These are phyloP conservation scores for Nyctereutes procyonoides DNA, from an alignment of 2,113 vertebrate species.

Conservation along the genomic window DNA sequence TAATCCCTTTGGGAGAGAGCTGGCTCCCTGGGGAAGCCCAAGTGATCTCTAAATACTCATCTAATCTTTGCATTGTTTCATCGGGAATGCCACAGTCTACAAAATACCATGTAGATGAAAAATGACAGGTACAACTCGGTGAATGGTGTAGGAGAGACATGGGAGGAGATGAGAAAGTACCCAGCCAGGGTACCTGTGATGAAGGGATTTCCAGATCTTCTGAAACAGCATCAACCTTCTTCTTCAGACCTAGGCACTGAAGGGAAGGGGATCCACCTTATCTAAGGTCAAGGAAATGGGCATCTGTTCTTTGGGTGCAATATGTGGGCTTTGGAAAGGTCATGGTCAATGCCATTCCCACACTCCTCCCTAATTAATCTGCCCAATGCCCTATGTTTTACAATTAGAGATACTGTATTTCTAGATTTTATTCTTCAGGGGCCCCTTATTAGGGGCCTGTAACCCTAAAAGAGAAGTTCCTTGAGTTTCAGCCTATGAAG, in stretches of 20 bases:
- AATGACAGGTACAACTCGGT: not conserved
- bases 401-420: not conserved
- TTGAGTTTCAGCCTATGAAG: not conserved
- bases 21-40: slow-evolving; percentile 18
- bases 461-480: not conserved
- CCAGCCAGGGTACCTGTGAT: not conserved
- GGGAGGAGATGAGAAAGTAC: not conserved
- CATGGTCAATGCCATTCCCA: not conserved
- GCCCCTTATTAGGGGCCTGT: not conserved
- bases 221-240: not conserved
- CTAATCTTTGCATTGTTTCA: slow-evolving; percentile 20
- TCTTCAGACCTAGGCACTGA: not conserved
- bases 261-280: not conserved
- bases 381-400: not conserved
- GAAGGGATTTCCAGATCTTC: not conserved
- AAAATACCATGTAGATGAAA: not conserved
- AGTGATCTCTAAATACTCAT: not conserved
- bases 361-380: not conserved
- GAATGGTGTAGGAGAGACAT: not conserved
- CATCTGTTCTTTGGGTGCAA: not conserved
- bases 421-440: not conserved
- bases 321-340: not conserved
- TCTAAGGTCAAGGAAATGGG: not conserved
- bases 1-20: slow-evolving; percentile 15
- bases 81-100: not conserved